Evolutionary conservation across 2,888 invertebrate genomes (phyloP).

Genomic region (Rhingia campestris): DNA sequence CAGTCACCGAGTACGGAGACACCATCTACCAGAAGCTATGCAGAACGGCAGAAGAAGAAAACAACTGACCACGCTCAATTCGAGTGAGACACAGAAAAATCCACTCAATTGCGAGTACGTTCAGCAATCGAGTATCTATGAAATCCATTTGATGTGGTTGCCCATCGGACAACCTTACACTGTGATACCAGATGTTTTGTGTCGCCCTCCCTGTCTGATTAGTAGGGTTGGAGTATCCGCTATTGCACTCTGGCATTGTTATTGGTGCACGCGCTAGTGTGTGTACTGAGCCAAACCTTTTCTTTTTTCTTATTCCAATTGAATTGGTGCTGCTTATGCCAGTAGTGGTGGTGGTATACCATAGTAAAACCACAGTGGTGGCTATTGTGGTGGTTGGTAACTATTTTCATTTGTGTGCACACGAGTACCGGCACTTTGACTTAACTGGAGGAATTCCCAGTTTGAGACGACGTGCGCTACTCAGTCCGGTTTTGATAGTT

Average conservation of each 20-base stretch:
- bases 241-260: constrained; percentile 60
- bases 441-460: constrained; percentile 66
- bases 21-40: constrained; percentile 1
- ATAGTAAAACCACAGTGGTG: constrained; percentile 31
- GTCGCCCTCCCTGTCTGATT: constrained; percentile 60
- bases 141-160: constrained; percentile 49
- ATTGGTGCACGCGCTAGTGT: constrained; percentile 64
- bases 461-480: constrained; percentile 72
- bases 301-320: constrained; percentile 42
- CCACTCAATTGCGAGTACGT: constrained; percentile 63
- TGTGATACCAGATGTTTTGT: constrained; percentile 62
- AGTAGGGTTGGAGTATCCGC: constrained; percentile 48
- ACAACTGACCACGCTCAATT: constrained; percentile 56
- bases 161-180: constrained; percentile 62
- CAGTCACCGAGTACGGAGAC: constrained; percentile 28
- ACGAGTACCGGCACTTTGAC: constrained; percentile 54
- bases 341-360: constrained; percentile 29
- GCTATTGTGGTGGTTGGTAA: constrained; percentile 36
- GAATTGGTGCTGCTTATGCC: constrained; percentile 6
- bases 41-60: constrained; percentile 26
- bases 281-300: constrained; percentile 59
- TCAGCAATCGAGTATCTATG: constrained; percentile 57
- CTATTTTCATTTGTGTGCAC: constrained; percentile 9
- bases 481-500: constrained; percentile 74
- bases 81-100: constrained; percentile 24